Evolutionary conservation across 2,888 invertebrate genomes (phyloP).

Genomic region (Lissocephala sabroskyi): DNA sequence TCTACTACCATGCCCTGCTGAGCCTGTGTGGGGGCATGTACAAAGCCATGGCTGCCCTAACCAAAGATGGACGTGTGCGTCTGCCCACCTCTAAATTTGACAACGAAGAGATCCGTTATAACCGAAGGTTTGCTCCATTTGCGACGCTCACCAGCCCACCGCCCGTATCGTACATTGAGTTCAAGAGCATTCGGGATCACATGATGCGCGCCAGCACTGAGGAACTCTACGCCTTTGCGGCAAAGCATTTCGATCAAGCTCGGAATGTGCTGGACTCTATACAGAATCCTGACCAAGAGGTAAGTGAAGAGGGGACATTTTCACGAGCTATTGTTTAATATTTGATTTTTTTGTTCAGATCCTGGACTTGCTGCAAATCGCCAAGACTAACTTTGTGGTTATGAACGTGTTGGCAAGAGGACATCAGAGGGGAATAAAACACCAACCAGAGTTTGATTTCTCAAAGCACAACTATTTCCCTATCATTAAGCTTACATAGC

Average conservation of each 20-base stretch:
- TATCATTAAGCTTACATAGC: slow-evolving; percentile 80
- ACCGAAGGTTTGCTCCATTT: slow-evolving; percentile 94
- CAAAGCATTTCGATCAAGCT: slow-evolving; percentile 94
- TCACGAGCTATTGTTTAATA: neutral
- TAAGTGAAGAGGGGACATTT: slow-evolving; percentile 62
- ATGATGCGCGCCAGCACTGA: slow-evolving; percentile 76
- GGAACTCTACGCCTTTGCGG: slow-evolving; percentile 85
- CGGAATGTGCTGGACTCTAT: slow-evolving; percentile 88
- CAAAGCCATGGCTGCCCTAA: slow-evolving; percentile 94
- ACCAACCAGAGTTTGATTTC: slow-evolving; percentile 93
- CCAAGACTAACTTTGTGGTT: slow-evolving; percentile 97
- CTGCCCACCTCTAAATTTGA: slow-evolving; percentile 92
- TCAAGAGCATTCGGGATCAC: slow-evolving; percentile 84
- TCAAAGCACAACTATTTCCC: slow-evolving; percentile 91
- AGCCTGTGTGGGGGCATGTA: slow-evolving; percentile 96
- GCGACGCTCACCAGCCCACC: slow-evolving; percentile 90
- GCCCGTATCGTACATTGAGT: slow-evolving; percentile 91
- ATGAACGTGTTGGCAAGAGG: slow-evolving; percentile 93
- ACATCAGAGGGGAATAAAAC: slow-evolving; percentile 88
- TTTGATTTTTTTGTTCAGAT: slow-evolving; percentile 75
- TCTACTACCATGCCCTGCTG: slow-evolving; percentile 92
- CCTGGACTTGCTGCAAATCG: slow-evolving; percentile 86
- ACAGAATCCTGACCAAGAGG: slow-evolving; percentile 86
- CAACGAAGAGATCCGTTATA: slow-evolving; percentile 94
- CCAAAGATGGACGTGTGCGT: slow-evolving; percentile 88